Base-by-base conservation (phyloP, 1,140 invertebrate species). In the Anastatus disparis region DNA sequence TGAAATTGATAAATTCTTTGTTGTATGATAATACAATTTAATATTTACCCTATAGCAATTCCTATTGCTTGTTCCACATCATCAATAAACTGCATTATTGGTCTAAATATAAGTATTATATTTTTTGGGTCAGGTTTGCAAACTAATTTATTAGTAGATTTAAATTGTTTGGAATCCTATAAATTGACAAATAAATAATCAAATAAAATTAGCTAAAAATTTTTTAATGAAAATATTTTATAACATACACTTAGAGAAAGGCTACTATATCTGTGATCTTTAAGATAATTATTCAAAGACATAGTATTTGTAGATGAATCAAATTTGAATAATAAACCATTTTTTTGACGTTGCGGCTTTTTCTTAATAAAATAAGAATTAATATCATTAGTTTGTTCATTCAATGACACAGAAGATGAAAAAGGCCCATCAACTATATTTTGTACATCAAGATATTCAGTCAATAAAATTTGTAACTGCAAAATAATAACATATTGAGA, bases 391-490 rank as follows among this genome's bases (percentile, higher is more conserved):
- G 86, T 85, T 63, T 88, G 85, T 77, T 93, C 91, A 69, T 82
- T 81, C 71, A 89, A 87, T 56, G 86, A 87, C 40, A 85, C 83
- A 3, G 87, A 82, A 9, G 88, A 80, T 78, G 89, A 88, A 53
- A 89, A 87, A 59, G 89, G 84, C 40, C 87, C 87, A 65, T 91
- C 89, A 26, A 87, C 85, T 31, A 89, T 84, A 81, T 91, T 93
- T 81, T 92, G 90, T 69, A 95, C 92, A 81, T 95, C 93, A 66
- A 96, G 84, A 85, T 96, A 96, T 77, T 95, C 93, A 40, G 91
- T 92, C 17, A 95, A 82, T 29, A 95, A 83, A 20, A 90, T 85
- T 85, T 93, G 93, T 44, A 96, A 81, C 94, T 96, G 77, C 17
- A 88, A 42, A 46, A 56, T 1, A 64, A 55, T 24, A 42, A 44